phyloP scores from a whole-genome alignment of 2,113 vertebrate genomes.

The Progne subis region DNA sequence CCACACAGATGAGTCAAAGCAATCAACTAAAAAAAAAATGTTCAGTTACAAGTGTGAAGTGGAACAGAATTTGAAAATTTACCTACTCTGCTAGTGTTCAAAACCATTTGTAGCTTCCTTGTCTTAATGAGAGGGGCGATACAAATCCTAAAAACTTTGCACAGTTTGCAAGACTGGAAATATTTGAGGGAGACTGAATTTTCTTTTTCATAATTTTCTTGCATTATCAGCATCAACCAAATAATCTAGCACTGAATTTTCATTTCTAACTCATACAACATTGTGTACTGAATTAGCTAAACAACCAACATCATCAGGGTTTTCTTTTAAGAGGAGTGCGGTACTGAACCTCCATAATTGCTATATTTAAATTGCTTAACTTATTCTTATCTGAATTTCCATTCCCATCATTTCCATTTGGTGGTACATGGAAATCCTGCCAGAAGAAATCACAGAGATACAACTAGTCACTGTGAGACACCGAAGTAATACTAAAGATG shows the following conservation, averaged over 20 bases:
- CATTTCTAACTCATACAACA: neutral
- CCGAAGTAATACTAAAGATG: neutral
- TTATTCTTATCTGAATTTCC: neutral
- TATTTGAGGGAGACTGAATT: rapidly evolving
- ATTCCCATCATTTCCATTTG: neutral
- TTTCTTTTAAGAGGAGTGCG: neutral
- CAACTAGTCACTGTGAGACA: neutral
- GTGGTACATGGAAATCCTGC: neutral
- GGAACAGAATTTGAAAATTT: neutral
- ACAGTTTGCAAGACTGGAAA: neutral
- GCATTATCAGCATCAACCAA: neutral
- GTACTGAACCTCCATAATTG: neutral
- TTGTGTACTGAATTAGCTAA: neutral
- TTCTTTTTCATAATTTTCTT: neutral
- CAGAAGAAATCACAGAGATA: neutral
- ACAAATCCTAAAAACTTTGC: neutral
- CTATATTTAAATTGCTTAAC: neutral
- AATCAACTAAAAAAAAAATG: neutral
- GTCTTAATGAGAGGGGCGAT: neutral
- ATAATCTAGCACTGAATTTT: neutral
- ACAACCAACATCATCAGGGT: neutral
- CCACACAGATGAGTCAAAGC: neutral
- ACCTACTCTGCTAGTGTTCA: neutral
- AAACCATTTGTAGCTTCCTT: neutral
- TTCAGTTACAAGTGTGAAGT: neutral